Evolutionary conservation across 2,113 vertebrate genomes (phyloP), one percentile per base, ranked within the genome.

Genomic region (Mystacornis crossleyi): DNA sequence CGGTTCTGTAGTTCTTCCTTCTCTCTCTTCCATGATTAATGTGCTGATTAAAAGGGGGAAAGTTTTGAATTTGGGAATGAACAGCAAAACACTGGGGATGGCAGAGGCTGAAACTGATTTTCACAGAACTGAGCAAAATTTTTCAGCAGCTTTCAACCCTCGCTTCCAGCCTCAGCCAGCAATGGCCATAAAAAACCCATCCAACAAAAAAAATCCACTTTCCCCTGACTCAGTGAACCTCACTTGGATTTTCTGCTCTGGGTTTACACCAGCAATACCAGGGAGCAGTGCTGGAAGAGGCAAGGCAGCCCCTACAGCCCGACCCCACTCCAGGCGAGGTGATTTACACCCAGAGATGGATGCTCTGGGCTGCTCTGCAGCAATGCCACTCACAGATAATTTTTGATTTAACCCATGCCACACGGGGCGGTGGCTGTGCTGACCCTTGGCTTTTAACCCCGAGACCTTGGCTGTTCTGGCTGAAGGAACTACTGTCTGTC

Each of bases 371-470:
- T 84, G 50, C 62, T 91, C 51, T 38, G 85, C 78, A 89, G 91
- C 67, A 90, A 33, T 34, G 96, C 97, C 91, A 92, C 94, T 96
- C 86, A 18, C 14, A 54, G 96, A 95, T 96, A 92, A 94, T 72
- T 89, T 79, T 96, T 88, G 93, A 97, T 97, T 98, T 96, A 98
- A 98, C 96, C 97, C 96, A 95, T 98, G 94, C 97, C 97, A 73
- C 97, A 91, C 77, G 92, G 95, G 94, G 96, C 73, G 25, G 95
- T 60, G 93, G 86, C 62, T 34, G 86, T 24, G 51, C 86, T 98
- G 97, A 98, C 98, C 98, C 96, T 89, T 97, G 97, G 93, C 98
- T 95, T 96, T 97, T 98, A 97, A 98, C 98, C 97, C 72, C 7
- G 5, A 81, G 97, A 90, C 98, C 98, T 79, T 24, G 4, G 42